A percentile compares a stretch with the other conserved stretches of the same genome.
Conservation (phyloP, 2,888 invertebrate genomes). For the Julus scandinavius region DNA sequence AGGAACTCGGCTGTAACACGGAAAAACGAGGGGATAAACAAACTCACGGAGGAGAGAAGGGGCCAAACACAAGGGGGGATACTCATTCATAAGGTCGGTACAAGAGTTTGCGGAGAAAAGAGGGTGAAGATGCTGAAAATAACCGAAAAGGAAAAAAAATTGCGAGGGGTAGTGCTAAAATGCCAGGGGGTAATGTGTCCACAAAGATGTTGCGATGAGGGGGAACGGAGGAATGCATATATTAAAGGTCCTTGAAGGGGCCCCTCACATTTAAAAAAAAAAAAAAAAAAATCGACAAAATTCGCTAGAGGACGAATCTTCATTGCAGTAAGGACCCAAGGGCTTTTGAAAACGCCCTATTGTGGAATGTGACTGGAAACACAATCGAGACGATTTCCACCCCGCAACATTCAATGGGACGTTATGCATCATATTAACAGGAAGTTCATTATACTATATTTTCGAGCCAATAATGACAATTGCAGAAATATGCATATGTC, state of each 20-base stretch:
- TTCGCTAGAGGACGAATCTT: background rate
- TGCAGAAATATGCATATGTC: no score
- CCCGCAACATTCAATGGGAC: no score
- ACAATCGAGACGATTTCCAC: background rate
- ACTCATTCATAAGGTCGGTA: background rate
- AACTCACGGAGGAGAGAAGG: background rate
- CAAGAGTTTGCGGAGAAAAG: background rate
- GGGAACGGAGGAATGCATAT: conserved; percentile 4
- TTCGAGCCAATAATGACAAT: no score
- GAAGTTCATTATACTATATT: background rate
- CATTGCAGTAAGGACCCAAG: background rate
- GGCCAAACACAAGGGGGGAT: background rate
- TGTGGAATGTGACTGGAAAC: background rate
- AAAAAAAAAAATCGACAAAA: background rate
- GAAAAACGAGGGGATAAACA: conserved; percentile 29
- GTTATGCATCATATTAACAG: background rate
- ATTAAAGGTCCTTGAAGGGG: background rate
- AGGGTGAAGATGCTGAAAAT: conserved; percentile 39
- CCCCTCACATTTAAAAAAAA: background rate
- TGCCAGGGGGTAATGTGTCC: conserved; percentile 30
- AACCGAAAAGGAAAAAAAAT: background rate
- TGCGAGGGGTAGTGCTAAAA: conserved; percentile 22
- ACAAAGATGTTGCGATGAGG: conserved; percentile 1
- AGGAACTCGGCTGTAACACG: conserved; percentile 17
- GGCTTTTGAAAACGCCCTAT: background rate